Percentiles rank a stretch among this genome's conserved stretches.
Evolutionary conservation across 2,797 vertebrate species (phyloP).

Genomic region (Lemur catta): DNA sequence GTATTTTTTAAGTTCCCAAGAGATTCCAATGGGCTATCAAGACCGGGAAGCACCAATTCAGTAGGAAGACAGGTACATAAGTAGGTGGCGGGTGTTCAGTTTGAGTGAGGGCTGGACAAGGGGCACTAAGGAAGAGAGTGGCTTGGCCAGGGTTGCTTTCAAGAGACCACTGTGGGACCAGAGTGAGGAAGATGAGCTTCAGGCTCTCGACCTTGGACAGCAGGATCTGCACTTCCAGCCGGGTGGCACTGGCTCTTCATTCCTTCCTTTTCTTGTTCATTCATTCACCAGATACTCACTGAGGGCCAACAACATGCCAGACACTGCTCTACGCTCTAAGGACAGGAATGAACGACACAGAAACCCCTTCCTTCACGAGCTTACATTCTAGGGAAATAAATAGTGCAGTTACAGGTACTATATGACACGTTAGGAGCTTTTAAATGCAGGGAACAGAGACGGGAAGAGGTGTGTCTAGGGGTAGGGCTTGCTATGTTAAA

Average conservation of each 20-base stretch:
- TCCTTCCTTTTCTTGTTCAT: not conserved
- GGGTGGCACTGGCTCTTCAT: not conserved
- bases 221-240: not conserved
- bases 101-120: accelerated
- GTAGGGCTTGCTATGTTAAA: not conserved
- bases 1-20: not conserved
- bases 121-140: not conserved
- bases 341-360: not conserved
- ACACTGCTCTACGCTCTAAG: not conserved
- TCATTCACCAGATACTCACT: not conserved
- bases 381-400: not conserved
- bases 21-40: not conserved
- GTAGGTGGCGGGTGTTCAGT: no score
- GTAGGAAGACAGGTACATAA: not conserved
- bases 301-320: not conserved
- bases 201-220: not conserved
- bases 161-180: not conserved
- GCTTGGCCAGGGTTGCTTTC: not conserved
- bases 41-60: accelerated
- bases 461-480: accelerated
- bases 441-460: not conserved
- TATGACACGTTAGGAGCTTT: not conserved
- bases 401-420: not conserved
- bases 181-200: not conserved
- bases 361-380: not conserved